Evolutionary conservation across 2,113 vertebrate species (phyloP).

Genomic region (Centropus unirufus): DNA sequence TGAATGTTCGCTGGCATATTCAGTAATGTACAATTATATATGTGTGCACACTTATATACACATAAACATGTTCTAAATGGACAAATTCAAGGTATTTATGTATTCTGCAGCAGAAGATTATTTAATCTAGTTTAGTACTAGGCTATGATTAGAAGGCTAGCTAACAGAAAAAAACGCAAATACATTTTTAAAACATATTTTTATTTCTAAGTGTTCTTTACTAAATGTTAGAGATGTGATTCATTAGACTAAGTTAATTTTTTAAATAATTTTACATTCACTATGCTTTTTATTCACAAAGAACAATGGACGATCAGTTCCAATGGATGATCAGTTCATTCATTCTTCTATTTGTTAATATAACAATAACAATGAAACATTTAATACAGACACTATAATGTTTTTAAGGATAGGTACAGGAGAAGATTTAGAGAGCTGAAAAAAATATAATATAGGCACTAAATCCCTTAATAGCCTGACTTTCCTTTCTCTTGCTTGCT

Average conservation of each 20-base stretch:
- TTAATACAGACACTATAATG: not conserved
- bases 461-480: not conserved
- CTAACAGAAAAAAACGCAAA: not conserved
- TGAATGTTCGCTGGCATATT: not conserved
- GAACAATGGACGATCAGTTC: no score
- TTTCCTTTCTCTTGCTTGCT: not conserved
- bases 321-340: not conserved
- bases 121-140: not conserved
- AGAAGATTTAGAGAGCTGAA: not conserved
- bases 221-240: not conserved
- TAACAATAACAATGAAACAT: not conserved
- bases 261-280: not conserved
- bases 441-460: not conserved
- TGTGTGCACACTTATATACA: not conserved
- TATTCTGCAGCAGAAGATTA: not conserved
- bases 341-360: not conserved
- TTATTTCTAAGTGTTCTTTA: not conserved
- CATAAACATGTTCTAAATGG: not conserved
- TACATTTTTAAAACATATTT: not conserved
- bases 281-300: not conserved
- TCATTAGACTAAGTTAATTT: not conserved
- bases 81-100: not conserved
- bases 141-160: not conserved
- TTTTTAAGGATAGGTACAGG: not conserved
- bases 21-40: not conserved